Evolutionary conservation across 2,888 invertebrate species (phyloP).

Genomic region (Sphecodes monilicornis): DNA sequence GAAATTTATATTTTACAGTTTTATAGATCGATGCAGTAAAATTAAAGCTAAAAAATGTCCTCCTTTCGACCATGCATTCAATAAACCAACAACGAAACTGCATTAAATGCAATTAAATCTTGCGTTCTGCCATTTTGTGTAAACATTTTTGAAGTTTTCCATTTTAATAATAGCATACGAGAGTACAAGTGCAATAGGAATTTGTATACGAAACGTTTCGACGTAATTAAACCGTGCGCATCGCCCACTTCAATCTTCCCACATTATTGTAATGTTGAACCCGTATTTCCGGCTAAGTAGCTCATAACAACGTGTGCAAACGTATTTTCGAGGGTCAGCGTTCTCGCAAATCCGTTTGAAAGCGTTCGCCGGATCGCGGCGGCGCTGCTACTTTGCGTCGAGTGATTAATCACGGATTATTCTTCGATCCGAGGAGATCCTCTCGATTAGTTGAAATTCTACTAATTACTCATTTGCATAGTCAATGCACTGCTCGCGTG

Average conservation of each 20-base stretch:
- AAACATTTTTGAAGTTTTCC: too few relatives aligned
- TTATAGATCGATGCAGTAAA: too few relatives aligned
- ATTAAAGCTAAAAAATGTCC: too few relatives aligned
- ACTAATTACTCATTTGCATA: conserved; percentile 60
- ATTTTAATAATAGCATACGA: background rate
- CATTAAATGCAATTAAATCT: too few relatives aligned
- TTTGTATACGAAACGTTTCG: background rate
- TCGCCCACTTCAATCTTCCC: background rate
- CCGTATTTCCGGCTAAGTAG: background rate
- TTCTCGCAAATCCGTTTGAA: conserved; percentile 19
- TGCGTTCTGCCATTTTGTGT: too few relatives aligned
- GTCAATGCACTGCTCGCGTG: conserved; percentile 57
- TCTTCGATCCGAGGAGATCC: conserved; percentile 63
- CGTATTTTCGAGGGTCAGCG: background rate
- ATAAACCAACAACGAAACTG: too few relatives aligned
- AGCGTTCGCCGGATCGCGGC: background rate
- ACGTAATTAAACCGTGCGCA: background rate
- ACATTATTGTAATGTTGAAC: background rate
- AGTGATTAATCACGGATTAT: conserved; percentile 67
- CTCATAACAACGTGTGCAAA: background rate
- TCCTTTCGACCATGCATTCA: too few relatives aligned
- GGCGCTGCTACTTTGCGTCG: background rate
- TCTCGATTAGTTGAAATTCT: conserved; percentile 50
- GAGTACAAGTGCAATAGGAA: background rate
- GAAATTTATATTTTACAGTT: too few relatives aligned